Base-by-base conservation (phyloP, 2,888 invertebrate species). In the Pandemis heparana region DNA sequence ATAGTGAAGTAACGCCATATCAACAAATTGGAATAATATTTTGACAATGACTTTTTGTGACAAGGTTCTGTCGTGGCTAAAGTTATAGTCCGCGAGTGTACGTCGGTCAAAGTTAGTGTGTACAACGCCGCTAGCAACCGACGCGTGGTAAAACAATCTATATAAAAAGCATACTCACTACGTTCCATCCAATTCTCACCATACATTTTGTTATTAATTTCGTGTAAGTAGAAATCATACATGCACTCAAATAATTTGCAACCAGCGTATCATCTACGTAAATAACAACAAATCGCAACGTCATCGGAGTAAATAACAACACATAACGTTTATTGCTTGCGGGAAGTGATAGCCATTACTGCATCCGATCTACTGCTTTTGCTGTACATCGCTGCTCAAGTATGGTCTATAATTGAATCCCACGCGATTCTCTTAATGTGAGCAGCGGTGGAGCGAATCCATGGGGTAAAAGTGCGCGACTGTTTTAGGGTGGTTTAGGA, bases 241-340 rank as follows among this genome's bases (percentile, higher is more conserved):
- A 16, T 16, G 51, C 51, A n/a, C 51, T 51, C 51, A 51, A 51
- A 51, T 51, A 7, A 51, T 51, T 51, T 5, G n/a, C 53, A 60
- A 70, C 51, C 38, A 41, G 39, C 23, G 8, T 43, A 64, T 61
- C 74, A 74, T 74, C 65, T 48, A 61, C 65, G 68, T 64, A 74
- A 65, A 74, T 69, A 69, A 48, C 39, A 73, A 23, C 9, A 41
- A 70, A 74, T 60, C 39, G 70, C 69, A 60, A 51, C 48, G 65
- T 74, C 74, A 74, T 74, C 65, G 43, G 41, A 74, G 68, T 74
- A 74, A 65, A 70, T 74, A 70, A 60, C 51, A 74, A 65, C 63
- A 73, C 73, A 73, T 74, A 64, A 74, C 69, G 51, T 70, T 68
- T 70, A 74, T 74, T 74, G 23, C 74, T 70, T 61, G 61, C 61